Evolutionary conservation across 1,140 invertebrate species (phyloP), one percentile per base, ranked within the genome.

Genomic region (Drosophila suzukii): DNA sequence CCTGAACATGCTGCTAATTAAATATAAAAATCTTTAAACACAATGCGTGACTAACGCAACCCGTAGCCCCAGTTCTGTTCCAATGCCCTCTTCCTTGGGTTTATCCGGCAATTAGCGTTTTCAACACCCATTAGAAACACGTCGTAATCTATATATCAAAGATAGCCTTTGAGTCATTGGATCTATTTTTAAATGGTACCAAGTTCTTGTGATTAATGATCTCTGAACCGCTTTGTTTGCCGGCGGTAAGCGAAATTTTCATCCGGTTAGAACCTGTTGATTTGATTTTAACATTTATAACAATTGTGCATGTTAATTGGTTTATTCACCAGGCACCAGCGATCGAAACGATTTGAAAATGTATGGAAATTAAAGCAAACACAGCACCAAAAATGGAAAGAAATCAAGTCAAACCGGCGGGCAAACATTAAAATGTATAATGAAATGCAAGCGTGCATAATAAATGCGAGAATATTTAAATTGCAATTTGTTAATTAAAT

Each of bases 241-340:
- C 58, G 38, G 53, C 66, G 70, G 63, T 41, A 39, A 17, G 30
- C 51, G 12, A 50, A 41, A 54, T 60, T 85, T 78, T 78, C 58
- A 86, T 86, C 83, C 83, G 83, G 84, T 88, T 86, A 53, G 67
- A 78, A 67, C 65, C 58, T 59, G 60, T 10, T 55, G 44, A 39
- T 56, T 57, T 34, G 27, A 39, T 39, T 49, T 20, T 71, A 43
- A 46, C 68, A 68, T 76, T 78, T 60, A 56, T 81, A 73, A 67
- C 53, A 55, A 55, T 74, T 81, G 49, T 71, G 66, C 76, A 85
- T 81, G 57, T 71, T 84, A 81, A 84, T 84, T 84, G 71, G 81
- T 84, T 84, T 84, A 85, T 84, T 84, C 81, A 84, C 81, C 80
- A 73, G 59, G 58, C 81, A 84, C 81, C 80, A 73, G 59, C 62